phyloP scores from a whole-genome alignment of 2,113 vertebrate genomes.

The Pipra filicauda region DNA sequence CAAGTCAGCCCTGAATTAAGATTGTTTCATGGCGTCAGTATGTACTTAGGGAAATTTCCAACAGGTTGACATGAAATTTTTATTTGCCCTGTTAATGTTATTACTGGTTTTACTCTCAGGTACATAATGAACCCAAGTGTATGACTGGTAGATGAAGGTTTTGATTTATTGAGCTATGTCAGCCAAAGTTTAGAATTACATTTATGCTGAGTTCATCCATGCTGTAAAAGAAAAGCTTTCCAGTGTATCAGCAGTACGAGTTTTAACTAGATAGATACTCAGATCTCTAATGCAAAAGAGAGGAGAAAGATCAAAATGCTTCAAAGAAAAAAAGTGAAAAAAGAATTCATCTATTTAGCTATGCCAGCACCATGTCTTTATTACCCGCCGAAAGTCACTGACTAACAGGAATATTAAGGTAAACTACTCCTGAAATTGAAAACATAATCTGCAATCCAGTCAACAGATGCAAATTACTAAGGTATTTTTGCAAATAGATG shows the following conservation, averaged over 20 bases:
- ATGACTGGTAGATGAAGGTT: neutral
- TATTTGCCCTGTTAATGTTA: neutral
- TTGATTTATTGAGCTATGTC: neutral
- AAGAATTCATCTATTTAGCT: neutral
- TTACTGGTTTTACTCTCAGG: neutral
- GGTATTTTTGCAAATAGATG: constrained; percentile 29
- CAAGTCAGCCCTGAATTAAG: neutral
- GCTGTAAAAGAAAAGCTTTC: neutral
- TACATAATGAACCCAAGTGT: neutral
- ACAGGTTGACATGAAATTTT: neutral
- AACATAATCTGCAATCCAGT: constrained; percentile 12
- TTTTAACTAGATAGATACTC: neutral
- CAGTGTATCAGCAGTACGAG: neutral
- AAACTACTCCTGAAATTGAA: neutral
- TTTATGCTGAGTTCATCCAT: neutral
- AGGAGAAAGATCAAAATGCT: neutral
- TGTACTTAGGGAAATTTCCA: neutral
- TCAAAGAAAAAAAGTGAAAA: neutral
- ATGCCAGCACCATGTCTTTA: neutral
- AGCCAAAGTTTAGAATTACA: neutral
- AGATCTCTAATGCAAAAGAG: neutral
- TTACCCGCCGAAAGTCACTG: neutral
- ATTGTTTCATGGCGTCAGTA: neutral
- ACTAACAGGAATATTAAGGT: constrained; percentile 20
- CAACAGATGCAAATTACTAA: constrained; percentile 31